These are phyloP conservation scores for Drosophila mulleri DNA, from an alignment of 2,888 invertebrate species.

Conservation along the genomic window DNA sequence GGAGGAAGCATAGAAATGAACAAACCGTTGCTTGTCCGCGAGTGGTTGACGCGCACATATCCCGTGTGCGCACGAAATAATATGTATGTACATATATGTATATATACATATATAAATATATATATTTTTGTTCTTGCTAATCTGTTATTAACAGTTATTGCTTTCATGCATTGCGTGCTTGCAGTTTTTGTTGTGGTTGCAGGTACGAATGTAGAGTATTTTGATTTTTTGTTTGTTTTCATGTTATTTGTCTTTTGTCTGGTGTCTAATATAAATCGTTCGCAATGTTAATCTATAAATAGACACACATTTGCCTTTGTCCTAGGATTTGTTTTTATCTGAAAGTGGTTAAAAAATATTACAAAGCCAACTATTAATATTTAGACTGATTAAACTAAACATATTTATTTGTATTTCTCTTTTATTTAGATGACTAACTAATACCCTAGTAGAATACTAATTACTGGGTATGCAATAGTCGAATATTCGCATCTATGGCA, in stretches of 20 bases:
- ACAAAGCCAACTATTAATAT: neutral
- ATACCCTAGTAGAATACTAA: neutral
- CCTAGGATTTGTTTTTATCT: neutral
- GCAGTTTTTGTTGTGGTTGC: neutral
- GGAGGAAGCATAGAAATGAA: conserved; percentile 16
- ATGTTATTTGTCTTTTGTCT: neutral
- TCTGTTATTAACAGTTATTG: neutral
- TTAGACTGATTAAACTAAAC: too few relatives aligned
- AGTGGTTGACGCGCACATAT: neutral
- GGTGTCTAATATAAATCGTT: neutral
- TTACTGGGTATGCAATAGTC: neutral
- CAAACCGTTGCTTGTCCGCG: conserved; percentile 3
- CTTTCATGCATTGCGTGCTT: neutral
- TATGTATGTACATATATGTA: too few relatives aligned
- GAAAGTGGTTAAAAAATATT: neutral
- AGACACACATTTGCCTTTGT: neutral
- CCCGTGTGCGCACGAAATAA: neutral
- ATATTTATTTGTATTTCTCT: neutral
- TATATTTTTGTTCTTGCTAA: neutral
- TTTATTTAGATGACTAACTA: neutral
- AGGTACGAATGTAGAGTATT: neutral
- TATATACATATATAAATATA: too few relatives aligned
- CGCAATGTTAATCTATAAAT: neutral
- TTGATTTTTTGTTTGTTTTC: neutral
- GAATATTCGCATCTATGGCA: neutral